These are phyloP conservation scores for Drosophila quinaria DNA, from an alignment of 2,888 invertebrate genomes.

Conservation along the genomic window DNA sequence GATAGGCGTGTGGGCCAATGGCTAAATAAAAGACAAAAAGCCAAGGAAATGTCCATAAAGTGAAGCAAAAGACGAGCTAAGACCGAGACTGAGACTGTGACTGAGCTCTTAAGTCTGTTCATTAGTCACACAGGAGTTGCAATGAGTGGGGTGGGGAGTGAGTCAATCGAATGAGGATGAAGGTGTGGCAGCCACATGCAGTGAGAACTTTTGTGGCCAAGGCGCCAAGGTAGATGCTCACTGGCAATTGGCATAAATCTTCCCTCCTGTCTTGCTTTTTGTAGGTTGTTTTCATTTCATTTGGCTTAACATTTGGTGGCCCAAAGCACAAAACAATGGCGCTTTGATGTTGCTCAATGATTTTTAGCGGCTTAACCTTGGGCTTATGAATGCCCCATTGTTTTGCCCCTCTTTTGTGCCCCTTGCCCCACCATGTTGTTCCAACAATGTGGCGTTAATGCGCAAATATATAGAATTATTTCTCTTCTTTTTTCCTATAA, in stretches of 20 bases:
- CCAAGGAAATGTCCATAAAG: slow-evolving; percentile 14
- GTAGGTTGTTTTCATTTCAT: slow-evolving; percentile 54
- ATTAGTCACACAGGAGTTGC: slow-evolving; percentile 66
- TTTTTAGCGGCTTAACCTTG: slow-evolving; percentile 79
- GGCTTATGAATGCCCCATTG: slow-evolving; percentile 75
- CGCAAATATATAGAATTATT: slow-evolving; percentile 48
- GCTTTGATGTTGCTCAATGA: slow-evolving; percentile 76
- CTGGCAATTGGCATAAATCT: slow-evolving; percentile 76
- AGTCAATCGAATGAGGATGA: background rate
- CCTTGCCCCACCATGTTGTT: background rate
- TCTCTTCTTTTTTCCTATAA: slow-evolving; percentile 16
- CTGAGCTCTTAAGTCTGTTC: slow-evolving; percentile 61
- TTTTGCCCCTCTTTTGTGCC: slow-evolving; percentile 6
- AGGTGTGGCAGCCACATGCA: background rate
- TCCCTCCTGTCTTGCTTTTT: slow-evolving; percentile 42
- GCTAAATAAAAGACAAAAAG: slow-evolving; percentile 60
- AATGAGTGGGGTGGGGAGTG: background rate
- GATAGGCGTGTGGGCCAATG: slow-evolving; percentile 49
- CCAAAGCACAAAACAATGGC: slow-evolving; percentile 65
- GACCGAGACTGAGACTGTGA: slow-evolving; percentile 5
- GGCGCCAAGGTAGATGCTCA: slow-evolving; percentile 70
- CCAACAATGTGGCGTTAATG: slow-evolving; percentile 71
- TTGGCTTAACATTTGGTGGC: slow-evolving; percentile 61
- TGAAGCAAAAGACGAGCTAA: slow-evolving; percentile 10
- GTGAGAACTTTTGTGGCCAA: background rate